Evolutionary conservation across 2,888 invertebrate genomes (phyloP).

Genomic region (Operophtera brumata): DNA sequence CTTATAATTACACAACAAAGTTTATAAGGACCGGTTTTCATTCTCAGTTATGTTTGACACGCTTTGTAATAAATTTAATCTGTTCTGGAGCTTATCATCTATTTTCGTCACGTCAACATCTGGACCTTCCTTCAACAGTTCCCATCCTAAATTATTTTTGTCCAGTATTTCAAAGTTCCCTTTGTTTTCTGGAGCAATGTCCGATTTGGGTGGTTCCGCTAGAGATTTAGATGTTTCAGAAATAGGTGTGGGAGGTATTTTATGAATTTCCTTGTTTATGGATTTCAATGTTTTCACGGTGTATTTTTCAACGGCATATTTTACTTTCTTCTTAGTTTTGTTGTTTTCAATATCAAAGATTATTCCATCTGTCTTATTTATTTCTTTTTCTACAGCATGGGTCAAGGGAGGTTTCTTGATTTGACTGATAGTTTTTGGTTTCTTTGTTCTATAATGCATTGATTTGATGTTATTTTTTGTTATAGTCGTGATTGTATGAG

Average conservation of each 20-base stretch:
- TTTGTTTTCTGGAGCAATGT: constrained; percentile 73
- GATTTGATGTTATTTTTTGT: constrained; percentile 69
- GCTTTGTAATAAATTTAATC: constrained; percentile 57
- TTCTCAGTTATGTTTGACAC: constrained; percentile 50
- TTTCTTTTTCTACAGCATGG: constrained; percentile 39
- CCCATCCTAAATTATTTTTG: constrained; percentile 81
- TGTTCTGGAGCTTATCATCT: constrained; percentile 66
- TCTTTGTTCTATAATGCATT: constrained; percentile 68
- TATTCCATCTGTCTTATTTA: constrained; percentile 38
- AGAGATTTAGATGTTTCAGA: constrained; percentile 75
- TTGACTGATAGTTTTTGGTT: constrained; percentile 65
- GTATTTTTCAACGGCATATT: constrained; percentile 44
- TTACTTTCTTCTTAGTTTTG: constrained; percentile 55
- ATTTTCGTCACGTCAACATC: constrained; percentile 56
- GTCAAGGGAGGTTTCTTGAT: constrained; percentile 59
- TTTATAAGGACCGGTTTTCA: constrained; percentile 73
- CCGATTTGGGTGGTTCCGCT: constrained; percentile 51
- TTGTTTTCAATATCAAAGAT: constrained; percentile 42
- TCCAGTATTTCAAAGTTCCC: constrained; percentile 80
- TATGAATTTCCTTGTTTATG: constrained; percentile 77
- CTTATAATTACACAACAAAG: constrained; percentile 75
- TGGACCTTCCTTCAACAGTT: constrained; percentile 80
- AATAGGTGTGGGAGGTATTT: constrained; percentile 70
- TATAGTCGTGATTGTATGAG: constrained; percentile 65
- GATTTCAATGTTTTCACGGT: constrained; percentile 64